Evolutionary conservation across 2,888 invertebrate species (phyloP).

Genomic region (Agonopterix alstromeriana): DNA sequence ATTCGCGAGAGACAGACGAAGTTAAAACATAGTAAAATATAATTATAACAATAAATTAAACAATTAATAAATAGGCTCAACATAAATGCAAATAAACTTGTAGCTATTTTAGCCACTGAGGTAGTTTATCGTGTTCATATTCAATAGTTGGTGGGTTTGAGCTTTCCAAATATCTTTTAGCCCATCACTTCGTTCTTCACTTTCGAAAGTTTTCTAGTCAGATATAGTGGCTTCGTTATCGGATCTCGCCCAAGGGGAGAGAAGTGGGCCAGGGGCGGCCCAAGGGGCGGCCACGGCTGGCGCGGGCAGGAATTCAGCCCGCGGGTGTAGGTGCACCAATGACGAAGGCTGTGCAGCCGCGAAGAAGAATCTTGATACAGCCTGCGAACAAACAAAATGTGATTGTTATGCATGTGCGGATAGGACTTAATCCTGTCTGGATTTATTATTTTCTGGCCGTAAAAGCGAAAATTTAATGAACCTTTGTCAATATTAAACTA

Average conservation of each 20-base stretch:
- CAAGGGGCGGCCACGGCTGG: conserved; percentile 56
- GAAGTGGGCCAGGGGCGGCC: conserved; percentile 58
- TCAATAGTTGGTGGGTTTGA: background rate
- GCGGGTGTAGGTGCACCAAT: conserved; percentile 60
- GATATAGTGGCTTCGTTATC: conserved; percentile 60
- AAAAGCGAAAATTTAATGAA: too few species aligned
- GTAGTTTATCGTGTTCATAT: background rate
- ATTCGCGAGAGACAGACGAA: conserved; percentile 58
- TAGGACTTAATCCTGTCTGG: too few species aligned
- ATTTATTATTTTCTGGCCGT: too few species aligned
- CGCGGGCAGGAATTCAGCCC: conserved; percentile 56
- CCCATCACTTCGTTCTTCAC: background rate
- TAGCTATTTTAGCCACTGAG: background rate
- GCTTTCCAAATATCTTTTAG: background rate
- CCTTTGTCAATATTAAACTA: too few species aligned
- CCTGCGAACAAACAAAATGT: conserved; percentile 30
- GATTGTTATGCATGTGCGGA: background rate
- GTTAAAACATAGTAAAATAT: conserved; percentile 4
- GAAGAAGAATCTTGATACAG: conserved; percentile 51
- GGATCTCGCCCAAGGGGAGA: conserved; percentile 65
- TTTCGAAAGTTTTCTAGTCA: conserved; percentile 27
- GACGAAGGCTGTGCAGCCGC: conserved; percentile 57
- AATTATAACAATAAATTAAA: background rate
- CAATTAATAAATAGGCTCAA: background rate
- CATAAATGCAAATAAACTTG: background rate